Percentiles rank a stretch among this genome's conserved stretches.
Conservation (phyloP, 2,888 invertebrate genomes). For the Oxycera nigricornis region DNA sequence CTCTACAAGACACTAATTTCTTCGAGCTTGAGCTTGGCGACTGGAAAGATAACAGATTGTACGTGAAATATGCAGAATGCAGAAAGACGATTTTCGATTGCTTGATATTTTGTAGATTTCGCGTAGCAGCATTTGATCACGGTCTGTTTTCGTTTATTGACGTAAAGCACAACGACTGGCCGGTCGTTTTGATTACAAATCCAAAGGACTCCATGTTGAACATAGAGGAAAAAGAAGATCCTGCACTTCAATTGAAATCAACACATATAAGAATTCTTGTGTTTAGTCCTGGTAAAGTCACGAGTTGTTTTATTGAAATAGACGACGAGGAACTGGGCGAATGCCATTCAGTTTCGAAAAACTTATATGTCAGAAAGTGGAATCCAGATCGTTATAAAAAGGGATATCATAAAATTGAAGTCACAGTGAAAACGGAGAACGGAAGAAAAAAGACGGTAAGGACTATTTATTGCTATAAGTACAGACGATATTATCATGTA, state of each 20-base stretch:
- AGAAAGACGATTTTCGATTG: neutral
- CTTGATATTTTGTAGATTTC: slow-evolving; percentile 65
- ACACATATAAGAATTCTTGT: slow-evolving; percentile 82
- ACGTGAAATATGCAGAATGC: slow-evolving; percentile 7
- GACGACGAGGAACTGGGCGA: slow-evolving; percentile 70
- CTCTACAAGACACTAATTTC: slow-evolving; percentile 80
- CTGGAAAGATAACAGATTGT: slow-evolving; percentile 91
- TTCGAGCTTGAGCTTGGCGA: slow-evolving; percentile 90
- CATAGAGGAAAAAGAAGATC: slow-evolving; percentile 77
- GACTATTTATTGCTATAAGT: too few species aligned
- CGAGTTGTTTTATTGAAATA: slow-evolving; percentile 72
- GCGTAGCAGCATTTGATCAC: slow-evolving; percentile 86
- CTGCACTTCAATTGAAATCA: slow-evolving; percentile 64
- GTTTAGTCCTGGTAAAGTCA: slow-evolving; percentile 74
- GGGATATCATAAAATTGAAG: slow-evolving; percentile 70
- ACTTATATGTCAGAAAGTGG: slow-evolving; percentile 79
- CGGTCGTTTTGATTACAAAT: slow-evolving; percentile 83
- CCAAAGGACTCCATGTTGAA: slow-evolving; percentile 84
- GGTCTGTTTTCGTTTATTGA: slow-evolving; percentile 87
- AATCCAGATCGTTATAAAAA: slow-evolving; percentile 68
- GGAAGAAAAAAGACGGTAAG: slow-evolving; percentile 65
- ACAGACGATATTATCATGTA: too few species aligned
- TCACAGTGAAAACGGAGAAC: slow-evolving; percentile 67
- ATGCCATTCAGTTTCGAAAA: slow-evolving; percentile 69
- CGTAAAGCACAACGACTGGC: slow-evolving; percentile 78